Evolutionary conservation across 2,797 vertebrate species (phyloP), one percentile per base, ranked within the genome.

Genomic region (Clarias pachynema): DNA sequence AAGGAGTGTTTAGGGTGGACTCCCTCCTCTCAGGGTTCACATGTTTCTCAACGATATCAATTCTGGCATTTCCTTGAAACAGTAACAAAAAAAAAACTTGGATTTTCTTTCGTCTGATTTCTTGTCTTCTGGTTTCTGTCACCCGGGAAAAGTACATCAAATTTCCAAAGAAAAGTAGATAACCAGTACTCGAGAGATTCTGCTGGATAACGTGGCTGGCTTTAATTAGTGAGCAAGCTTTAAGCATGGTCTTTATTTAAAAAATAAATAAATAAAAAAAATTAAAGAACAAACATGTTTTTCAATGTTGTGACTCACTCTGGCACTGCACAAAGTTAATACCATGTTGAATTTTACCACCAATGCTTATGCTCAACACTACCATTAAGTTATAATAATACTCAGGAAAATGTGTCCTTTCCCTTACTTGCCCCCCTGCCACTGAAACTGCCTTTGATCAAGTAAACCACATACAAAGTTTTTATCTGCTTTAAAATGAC

Each of bases 151-250:
- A 77, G 9, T 22, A 12, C 9, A 12, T 57, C 8, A 77, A 22
- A 14, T 77, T 31, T 59, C 53, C 26, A 53, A 57, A 29, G 20
- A 79, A 49, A 29, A 79, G 22, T 65, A 31, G 62, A 53, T 49
- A 53, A 81, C 63, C 79, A 81, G 26, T 31, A 18, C 26, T 22
- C 26, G 0, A 22, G 12, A 66, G 26, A 29, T 66, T 31, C 40
- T 22, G 16, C 18, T 53, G 63, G n/a, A 6, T 15, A 81, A 68
- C 10, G 0, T 22, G 22, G 26, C 63, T 56, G 63, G 10, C 26
- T 80, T 80, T 80, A 65, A 80, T 80, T 65, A 80, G 60, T 65
- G 34, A 49, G 15, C 60, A 29, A 49, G n/a, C 77, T 44, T 26
- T 4, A 65, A 65, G 60, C 10, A 79, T 24, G 20, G 20, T 78